phyloP scores from a whole-genome alignment of 2,888 invertebrate species.

The Cactoblastis cactorum region DNA sequence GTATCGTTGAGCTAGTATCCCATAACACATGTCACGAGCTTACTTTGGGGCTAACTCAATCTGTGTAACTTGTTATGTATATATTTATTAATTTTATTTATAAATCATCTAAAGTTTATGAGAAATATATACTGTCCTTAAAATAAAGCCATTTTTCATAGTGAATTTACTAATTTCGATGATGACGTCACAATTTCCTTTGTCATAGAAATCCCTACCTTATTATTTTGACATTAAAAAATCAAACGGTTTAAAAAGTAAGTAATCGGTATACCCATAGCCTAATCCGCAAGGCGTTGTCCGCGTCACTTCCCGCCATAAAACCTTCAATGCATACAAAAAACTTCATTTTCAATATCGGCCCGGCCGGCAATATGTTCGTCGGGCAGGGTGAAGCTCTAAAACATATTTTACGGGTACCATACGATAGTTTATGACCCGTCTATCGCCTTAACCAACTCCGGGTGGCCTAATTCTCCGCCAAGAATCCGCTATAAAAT shows the following conservation, averaged over 20 bases:
- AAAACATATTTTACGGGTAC: constrained; percentile 57
- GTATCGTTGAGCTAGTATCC: too few relatives aligned
- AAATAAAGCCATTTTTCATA: too few relatives aligned
- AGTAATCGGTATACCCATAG: not conserved
- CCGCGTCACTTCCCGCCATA: constrained; percentile 36
- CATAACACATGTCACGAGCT: too few relatives aligned
- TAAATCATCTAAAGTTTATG: too few relatives aligned
- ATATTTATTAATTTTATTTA: too few relatives aligned
- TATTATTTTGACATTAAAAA: too few relatives aligned
- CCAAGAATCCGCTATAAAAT: constrained; percentile 31
- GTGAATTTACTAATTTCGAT: too few relatives aligned
- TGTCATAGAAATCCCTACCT: too few relatives aligned
- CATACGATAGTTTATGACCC: constrained; percentile 42
- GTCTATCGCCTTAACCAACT: constrained; percentile 37
- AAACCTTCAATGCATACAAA: constrained; percentile 59
- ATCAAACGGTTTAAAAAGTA: not conserved
- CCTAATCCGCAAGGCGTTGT: constrained; percentile 26
- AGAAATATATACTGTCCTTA: too few relatives aligned
- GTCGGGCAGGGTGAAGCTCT: constrained; percentile 35
- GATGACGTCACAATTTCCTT: too few relatives aligned
- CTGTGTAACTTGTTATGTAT: too few relatives aligned
- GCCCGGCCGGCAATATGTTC: constrained; percentile 47
- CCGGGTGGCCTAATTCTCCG: constrained; percentile 28
- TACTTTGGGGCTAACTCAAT: too few relatives aligned
- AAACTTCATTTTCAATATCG: constrained; percentile 62